These are phyloP conservation scores for Adela reaumurella DNA, from an alignment of 2,888 invertebrate species.

Conservation along the genomic window DNA sequence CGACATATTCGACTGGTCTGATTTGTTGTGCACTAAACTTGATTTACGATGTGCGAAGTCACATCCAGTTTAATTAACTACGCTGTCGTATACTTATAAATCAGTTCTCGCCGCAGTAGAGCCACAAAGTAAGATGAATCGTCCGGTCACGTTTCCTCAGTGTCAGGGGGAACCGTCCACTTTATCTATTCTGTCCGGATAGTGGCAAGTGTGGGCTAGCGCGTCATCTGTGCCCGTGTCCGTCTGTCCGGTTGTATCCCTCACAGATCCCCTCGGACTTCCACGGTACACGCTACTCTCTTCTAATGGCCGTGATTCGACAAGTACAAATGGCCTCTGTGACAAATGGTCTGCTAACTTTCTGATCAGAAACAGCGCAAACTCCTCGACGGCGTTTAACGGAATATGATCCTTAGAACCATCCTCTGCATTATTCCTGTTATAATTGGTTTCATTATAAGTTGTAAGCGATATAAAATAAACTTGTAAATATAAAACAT, in stretches of 20 bases:
- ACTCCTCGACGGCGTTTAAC: neutral
- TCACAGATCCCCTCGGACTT: neutral
- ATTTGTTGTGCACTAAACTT: neutral
- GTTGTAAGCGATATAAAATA: too few species aligned
- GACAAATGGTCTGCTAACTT: conserved; percentile 51
- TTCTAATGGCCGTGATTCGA: conserved; percentile 58
- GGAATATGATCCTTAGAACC: neutral
- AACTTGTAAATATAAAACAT: too few species aligned
- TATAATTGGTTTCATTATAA: too few species aligned
- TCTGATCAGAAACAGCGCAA: neutral
- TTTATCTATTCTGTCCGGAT: neutral
- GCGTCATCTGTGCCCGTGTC: neutral
- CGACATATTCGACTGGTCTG: neutral
- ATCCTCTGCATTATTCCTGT: too few species aligned
- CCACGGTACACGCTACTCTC: conserved; percentile 22
- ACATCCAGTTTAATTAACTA: conserved; percentile 30
- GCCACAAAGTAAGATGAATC: conserved; percentile 52
- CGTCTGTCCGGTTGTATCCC: neutral
- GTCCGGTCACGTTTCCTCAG: conserved; percentile 39
- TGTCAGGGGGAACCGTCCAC: conserved; percentile 15
- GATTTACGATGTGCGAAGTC: neutral
- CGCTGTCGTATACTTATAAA: conserved; percentile 34
- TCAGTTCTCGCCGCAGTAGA: conserved; percentile 38
- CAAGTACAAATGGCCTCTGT: conserved; percentile 56
- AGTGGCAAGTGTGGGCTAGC: neutral